Percentiles rank a stretch among this genome's conserved stretches.
phyloP scores from a whole-genome alignment of 2,888 invertebrate genomes.

The Sericinus montela region DNA sequence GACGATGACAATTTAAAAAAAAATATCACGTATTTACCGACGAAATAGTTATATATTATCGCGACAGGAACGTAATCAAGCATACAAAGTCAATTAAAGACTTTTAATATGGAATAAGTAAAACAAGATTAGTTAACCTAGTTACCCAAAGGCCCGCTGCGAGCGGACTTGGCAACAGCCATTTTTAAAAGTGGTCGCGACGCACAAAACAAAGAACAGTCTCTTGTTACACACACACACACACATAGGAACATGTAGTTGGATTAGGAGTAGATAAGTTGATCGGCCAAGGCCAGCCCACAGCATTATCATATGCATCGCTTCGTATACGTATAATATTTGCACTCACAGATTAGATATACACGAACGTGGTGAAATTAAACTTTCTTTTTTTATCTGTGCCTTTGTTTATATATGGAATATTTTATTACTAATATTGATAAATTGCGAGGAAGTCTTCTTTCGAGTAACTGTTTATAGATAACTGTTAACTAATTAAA shows the following conservation, averaged over 20 bases:
- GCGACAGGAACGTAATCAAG: background rate
- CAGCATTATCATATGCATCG: slow-evolving; percentile 42
- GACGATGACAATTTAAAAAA: too few relatives aligned
- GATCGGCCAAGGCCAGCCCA: slow-evolving; percentile 25
- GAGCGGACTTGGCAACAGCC: background rate
- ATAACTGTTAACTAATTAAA: too few relatives aligned
- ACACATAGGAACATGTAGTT: background rate
- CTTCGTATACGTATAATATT: slow-evolving; percentile 34
- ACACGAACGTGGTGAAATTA: slow-evolving; percentile 30
- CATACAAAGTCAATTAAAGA: too few relatives aligned
- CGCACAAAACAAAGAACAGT: background rate
- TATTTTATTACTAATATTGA: too few relatives aligned
- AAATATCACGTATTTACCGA: background rate
- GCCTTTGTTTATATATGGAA: too few relatives aligned
- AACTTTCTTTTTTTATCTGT: slow-evolving; percentile 6
- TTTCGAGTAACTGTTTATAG: too few relatives aligned
- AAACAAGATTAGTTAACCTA: background rate
- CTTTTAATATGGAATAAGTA: too few relatives aligned
- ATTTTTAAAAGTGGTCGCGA: background rate
- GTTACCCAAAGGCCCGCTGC: background rate
- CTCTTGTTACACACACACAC: background rate
- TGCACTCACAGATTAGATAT: slow-evolving; percentile 52
- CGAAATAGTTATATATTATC: background rate
- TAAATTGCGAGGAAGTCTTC: too few relatives aligned
- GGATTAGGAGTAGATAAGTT: slow-evolving; percentile 11